Evolutionary conservation across 2,888 invertebrate genomes (phyloP).

Genomic region (Apeira syringaria): DNA sequence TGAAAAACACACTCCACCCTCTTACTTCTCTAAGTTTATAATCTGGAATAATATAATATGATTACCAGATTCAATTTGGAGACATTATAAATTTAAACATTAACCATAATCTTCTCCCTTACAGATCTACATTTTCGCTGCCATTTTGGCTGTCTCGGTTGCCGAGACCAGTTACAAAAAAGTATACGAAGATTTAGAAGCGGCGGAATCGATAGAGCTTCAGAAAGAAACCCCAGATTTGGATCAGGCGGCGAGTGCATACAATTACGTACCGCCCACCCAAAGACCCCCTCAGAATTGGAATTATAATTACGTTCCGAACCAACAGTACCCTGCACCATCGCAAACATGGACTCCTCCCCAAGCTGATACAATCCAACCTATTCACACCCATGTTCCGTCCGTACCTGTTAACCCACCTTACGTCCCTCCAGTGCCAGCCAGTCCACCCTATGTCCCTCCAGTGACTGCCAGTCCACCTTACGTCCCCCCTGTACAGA

Average conservation of each 20-base stretch:
- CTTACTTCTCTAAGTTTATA: too few species aligned
- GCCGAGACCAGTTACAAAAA: slow-evolving; percentile 50
- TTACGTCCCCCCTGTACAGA: slow-evolving; percentile 14
- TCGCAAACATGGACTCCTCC: slow-evolving; percentile 28
- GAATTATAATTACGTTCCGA: slow-evolving; percentile 34
- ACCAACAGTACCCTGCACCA: slow-evolving; percentile 14
- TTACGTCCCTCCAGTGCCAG: slow-evolving; percentile 1
- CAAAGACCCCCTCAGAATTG: slow-evolving; percentile 37
- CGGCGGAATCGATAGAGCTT: slow-evolving; percentile 52
- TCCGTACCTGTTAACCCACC: slow-evolving; percentile 5
- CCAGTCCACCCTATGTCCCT: slow-evolving; percentile 7
- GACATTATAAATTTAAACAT: neutral
- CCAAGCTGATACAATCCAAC: slow-evolving; percentile 9
- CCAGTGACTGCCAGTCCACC: slow-evolving; percentile 1
- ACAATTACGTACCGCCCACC: slow-evolving; percentile 46
- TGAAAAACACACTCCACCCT: too few species aligned
- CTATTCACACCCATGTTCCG: slow-evolving; percentile 6
- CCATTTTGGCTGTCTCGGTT: slow-evolving; percentile 58
- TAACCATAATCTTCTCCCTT: slow-evolving; percentile 8
- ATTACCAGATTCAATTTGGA: neutral
- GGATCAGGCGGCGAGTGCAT: slow-evolving; percentile 43
- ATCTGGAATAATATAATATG: too few species aligned
- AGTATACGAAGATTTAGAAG: slow-evolving; percentile 52
- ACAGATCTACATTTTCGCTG: slow-evolving; percentile 57
- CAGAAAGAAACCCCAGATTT: slow-evolving; percentile 44